Evolutionary conservation across 2,797 vertebrate species (phyloP).

Genomic region (Vireo griseus): DNA sequence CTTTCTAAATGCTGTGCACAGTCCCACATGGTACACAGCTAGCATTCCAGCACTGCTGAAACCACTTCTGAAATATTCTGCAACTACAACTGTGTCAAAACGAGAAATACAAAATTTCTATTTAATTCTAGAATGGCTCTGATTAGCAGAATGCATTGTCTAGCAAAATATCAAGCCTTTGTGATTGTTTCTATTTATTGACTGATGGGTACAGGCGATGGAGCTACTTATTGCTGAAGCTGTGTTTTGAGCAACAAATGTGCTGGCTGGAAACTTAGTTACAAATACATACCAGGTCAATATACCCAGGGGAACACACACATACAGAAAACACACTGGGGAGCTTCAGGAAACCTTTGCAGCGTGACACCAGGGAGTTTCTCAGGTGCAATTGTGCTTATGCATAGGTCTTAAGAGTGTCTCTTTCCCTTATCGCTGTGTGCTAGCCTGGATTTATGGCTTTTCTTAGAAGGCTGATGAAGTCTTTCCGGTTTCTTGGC

Average conservation of each 20-base stretch:
- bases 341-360: not conserved
- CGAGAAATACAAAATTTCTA: not conserved
- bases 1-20: not conserved
- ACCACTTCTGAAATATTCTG: not conserved
- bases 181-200: not conserved
- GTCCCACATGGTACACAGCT: accelerated
- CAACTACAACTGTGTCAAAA: not conserved
- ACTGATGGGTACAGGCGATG: not conserved
- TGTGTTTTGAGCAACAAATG: not conserved
- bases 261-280: not conserved
- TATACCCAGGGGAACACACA: not conserved
- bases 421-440: not conserved
- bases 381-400: not conserved
- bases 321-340: not conserved
- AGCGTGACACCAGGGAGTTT: not conserved
- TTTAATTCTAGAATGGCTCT: not conserved
- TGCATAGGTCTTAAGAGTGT: not conserved
- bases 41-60: not conserved
- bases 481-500: not conserved
- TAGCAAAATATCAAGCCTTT: not conserved
- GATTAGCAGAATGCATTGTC: not conserved
- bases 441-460: not conserved
- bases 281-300: not conserved
- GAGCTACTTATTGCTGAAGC: not conserved
- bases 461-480: not conserved